Base-by-base conservation (phyloP, 2,113 vertebrate genomes). In the Gambusia holbrooki region DNA sequence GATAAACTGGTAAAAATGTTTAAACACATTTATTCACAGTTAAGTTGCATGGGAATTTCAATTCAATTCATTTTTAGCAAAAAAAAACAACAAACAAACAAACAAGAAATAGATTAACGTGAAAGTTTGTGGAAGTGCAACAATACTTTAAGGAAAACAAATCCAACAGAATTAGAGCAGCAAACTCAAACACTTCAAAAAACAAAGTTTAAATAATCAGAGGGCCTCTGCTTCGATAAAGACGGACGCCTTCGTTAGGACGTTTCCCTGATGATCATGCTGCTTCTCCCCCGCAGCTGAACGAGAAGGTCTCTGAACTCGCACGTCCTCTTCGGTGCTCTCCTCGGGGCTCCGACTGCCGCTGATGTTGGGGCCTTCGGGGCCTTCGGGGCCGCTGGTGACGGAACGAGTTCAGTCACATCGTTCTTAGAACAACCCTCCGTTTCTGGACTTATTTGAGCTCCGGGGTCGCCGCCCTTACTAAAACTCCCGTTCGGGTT, bases 301-400 rank as follows among this genome's bases (percentile, higher is more conserved):
- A 67, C 30, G 0, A 93, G 81, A 77, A 92, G 74, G 19, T 78
- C 62, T 85, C 64, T 84, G 40, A 93, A 93, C 3, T 80, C 67
- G 0, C 22, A 0, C 2, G 4, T 40, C 62, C 62, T 82, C 51
- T 72, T 76, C 0, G 9, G 7, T 0, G 51, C 17, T 28, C 40
- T 78, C 45, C 28, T 7, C 17, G 11, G 51, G 1, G 13, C 19
- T 0, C 6, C 4, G 10, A 0, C 1, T 3, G 11, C 30, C 10
- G 1, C 61, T 0, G 3, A 1, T 42, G 32, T 5, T 1, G 14
- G 17, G 28, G n/a, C 40, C 67, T 84, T 40, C 67, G 14, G 17
- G 28, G n/a, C 40, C 67, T 84, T 40, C 67, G 22, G 19, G 8
- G 30, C 14, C 32, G 66, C 68, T 0, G 64, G 13, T 0, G 27